These are phyloP conservation scores for Nylanderia fulva DNA, from an alignment of 1,140 invertebrate species.

Conservation along the genomic window DNA sequence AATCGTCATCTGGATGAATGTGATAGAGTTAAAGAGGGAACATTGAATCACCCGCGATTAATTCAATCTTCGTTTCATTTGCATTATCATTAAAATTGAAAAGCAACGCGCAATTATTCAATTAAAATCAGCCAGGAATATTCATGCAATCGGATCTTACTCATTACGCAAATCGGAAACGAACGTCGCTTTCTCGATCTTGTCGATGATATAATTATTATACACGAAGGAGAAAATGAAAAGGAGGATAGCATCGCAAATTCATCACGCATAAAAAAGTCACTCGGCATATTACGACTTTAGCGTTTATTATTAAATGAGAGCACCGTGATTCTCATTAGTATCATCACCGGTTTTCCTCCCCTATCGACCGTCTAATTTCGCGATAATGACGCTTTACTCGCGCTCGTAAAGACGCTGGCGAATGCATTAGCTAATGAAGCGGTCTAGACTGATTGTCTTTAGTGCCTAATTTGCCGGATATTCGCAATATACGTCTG, in stretches of 20 bases:
- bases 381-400: conserved; percentile 68
- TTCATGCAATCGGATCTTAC: conserved; percentile 1
- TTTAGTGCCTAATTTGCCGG: conserved; percentile 43
- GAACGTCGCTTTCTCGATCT: not conserved
- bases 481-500: not conserved
- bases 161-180: not conserved
- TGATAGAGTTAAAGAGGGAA: not conserved
- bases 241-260: no score
- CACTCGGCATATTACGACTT: conserved; percentile 38
- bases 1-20: not conserved
- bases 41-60: not conserved
- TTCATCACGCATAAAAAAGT: conserved; percentile 54
- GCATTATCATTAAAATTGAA: not conserved
- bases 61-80: not conserved
- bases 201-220: not conserved
- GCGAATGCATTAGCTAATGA: conserved; percentile 65
- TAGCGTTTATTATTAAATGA: conserved; percentile 38
- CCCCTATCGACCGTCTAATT: conserved; percentile 47
- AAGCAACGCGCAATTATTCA: not conserved
- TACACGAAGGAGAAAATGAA: not conserved
- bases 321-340: conserved; percentile 47
- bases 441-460: conserved; percentile 69
- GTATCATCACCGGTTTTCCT: not conserved
- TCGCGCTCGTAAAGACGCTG: conserved; percentile 57
- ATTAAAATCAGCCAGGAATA: conserved; percentile 1